A percentile compares a stretch with the other conserved stretches of the same genome.
These are phyloP conservation scores for Melolontha melolontha DNA, from an alignment of 2,888 invertebrate genomes.

Conservation along the genomic window DNA sequence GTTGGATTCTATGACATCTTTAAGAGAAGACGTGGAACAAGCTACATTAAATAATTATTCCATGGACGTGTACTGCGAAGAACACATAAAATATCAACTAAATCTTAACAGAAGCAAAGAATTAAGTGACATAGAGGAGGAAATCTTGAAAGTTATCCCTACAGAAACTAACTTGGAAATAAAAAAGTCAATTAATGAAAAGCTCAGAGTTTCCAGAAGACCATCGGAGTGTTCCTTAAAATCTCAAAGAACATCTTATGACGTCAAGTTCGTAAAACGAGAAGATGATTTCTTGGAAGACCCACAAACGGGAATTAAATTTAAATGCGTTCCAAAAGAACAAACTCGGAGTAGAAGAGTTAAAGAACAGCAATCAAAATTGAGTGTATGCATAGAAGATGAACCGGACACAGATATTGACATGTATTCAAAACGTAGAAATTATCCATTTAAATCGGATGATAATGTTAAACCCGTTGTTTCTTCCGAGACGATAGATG, in stretches of 20 bases:
- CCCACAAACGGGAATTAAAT: conserved; percentile 43
- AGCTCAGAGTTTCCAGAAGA: conserved; percentile 25
- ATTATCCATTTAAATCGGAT: conserved; percentile 35
- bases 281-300: conserved; percentile 44
- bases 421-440: conserved; percentile 8
- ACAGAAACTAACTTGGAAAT: conserved; percentile 40
- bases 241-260: neutral
- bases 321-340: conserved; percentile 37
- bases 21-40: conserved; percentile 23
- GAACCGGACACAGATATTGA: conserved; percentile 45
- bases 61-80: neutral
- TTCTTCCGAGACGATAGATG: conserved; percentile 40
- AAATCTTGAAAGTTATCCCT: conserved; percentile 42
- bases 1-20: neutral
- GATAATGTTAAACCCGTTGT: conserved; percentile 36
- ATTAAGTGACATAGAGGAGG: conserved; percentile 40
- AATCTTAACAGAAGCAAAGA: conserved; percentile 7
- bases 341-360: conserved; percentile 14
- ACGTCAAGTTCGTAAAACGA: conserved; percentile 35
- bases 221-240: conserved; percentile 4
- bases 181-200: conserved; percentile 42
- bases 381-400: conserved; percentile 43
- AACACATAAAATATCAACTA: conserved; percentile 8
- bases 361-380: conserved; percentile 42
- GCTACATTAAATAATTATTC: conserved; percentile 1